These are phyloP conservation scores for Leuciscus idus DNA, from an alignment of 2,113 vertebrate genomes.

Conservation along the genomic window DNA sequence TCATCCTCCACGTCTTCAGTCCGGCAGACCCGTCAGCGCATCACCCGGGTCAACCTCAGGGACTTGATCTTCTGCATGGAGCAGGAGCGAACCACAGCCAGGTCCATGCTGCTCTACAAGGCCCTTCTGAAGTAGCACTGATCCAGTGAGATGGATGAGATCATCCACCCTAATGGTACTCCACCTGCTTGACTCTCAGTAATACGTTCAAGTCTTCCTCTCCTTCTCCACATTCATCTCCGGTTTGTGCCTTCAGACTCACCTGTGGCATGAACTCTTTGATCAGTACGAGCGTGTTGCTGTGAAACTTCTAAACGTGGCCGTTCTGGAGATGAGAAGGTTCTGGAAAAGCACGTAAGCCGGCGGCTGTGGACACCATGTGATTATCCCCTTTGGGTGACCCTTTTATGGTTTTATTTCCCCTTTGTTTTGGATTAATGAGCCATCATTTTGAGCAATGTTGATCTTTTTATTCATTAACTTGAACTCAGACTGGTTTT, in stretches of 20 bases:
- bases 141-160: conserved; percentile 7
- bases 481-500: conserved; percentile 48
- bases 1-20: conserved; percentile 72
- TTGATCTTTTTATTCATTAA: conserved; percentile 41
- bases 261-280: conserved; percentile 52
- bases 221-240: conserved; percentile 43
- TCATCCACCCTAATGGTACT: conserved; percentile 34
- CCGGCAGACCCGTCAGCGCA: conserved; percentile 83
- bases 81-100: conserved; percentile 83
- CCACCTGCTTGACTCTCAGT: neutral
- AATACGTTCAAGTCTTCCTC: conserved; percentile 39
- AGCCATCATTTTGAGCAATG: conserved; percentile 44
- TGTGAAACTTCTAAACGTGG: conserved; percentile 43
- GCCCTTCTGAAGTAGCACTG: conserved; percentile 85
- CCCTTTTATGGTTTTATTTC: conserved; percentile 31
- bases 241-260: conserved; percentile 57
- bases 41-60: conserved; percentile 91
- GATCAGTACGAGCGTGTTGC: conserved; percentile 24
- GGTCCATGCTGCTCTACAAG: conserved; percentile 85
- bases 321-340: conserved; percentile 44
- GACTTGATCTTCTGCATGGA: conserved; percentile 94
- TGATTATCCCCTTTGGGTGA: neutral
- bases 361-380: conserved; percentile 6
- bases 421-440: conserved; percentile 38
- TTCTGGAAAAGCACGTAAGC: neutral